Conservation (phyloP, 2,888 invertebrate species). For the Oasisia sp. region DNA sequence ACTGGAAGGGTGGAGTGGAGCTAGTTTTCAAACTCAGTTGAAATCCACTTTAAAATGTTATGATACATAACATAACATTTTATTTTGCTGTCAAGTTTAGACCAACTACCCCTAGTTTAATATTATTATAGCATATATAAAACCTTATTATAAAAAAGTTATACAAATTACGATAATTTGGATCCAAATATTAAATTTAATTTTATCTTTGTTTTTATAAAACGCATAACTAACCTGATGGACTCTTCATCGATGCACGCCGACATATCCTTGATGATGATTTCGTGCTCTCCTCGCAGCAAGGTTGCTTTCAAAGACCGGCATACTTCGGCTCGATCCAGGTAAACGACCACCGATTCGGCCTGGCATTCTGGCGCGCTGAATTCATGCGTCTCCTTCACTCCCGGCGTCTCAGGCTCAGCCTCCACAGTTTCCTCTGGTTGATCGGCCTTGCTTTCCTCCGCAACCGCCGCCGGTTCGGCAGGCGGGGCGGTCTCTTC, state of each 20-base stretch:
- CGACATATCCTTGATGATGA: slow-evolving; percentile 48
- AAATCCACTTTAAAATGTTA: too few species aligned
- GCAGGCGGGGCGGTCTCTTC: background rate
- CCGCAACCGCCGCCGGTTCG: background rate
- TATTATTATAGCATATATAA: too few species aligned
- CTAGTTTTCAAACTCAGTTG: too few species aligned
- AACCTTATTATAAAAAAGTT: too few species aligned
- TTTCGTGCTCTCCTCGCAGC: slow-evolving; percentile 46
- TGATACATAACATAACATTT: too few species aligned
- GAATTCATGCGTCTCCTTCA: background rate
- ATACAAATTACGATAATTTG: too few species aligned
- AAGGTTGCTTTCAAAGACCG: slow-evolving; percentile 42
- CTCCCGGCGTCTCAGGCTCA: background rate
- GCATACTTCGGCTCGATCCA: slow-evolving; percentile 54
- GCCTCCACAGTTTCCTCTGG: background rate
- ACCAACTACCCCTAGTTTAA: too few species aligned
- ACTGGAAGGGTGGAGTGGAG: too few species aligned
- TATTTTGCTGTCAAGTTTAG: too few species aligned
- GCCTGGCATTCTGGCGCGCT: slow-evolving; percentile 30
- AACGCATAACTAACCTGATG: slow-evolving; percentile 44
- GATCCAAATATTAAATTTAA: too few species aligned
- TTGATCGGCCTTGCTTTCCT: background rate
- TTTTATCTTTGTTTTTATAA: too few species aligned
- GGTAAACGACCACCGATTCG: slow-evolving; percentile 50
- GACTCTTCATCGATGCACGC: slow-evolving; percentile 50